Evolutionary conservation across 2,113 vertebrate genomes (phyloP).

Genomic region (Furnarius figulus): DNA sequence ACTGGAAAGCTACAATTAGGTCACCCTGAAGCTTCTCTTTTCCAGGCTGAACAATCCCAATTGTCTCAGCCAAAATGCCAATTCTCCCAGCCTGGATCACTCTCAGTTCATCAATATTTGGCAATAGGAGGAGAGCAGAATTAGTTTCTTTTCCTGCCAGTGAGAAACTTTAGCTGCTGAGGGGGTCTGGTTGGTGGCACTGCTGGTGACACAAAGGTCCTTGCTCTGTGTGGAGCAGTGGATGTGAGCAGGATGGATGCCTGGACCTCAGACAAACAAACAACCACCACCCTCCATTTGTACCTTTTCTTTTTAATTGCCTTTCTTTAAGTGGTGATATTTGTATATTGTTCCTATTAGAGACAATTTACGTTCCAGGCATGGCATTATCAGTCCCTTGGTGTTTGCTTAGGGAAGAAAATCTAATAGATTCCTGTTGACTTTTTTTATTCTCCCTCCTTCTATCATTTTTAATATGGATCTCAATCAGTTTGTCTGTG

Average conservation of each 20-base stretch:
- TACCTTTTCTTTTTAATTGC: constrained; percentile 57
- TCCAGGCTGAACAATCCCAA: too few species aligned
- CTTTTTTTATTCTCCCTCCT: constrained; percentile 25
- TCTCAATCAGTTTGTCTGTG: not conserved
- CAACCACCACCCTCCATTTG: not conserved
- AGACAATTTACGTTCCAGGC: constrained; percentile 58
- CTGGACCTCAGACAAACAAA: not conserved
- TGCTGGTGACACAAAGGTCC: not conserved
- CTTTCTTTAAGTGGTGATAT: constrained; percentile 59
- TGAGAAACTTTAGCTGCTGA: not conserved
- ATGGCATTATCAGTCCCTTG: constrained; percentile 59
- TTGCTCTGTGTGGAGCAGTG: not conserved
- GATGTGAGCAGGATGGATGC: not conserved
- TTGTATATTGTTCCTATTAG: constrained; percentile 63
- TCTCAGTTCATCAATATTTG: too few species aligned
- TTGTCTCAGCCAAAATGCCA: too few species aligned
- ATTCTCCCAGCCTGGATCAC: too few species aligned
- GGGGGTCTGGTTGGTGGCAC: not conserved
- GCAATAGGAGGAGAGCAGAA: too few species aligned
- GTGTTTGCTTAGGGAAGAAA: constrained; percentile 61
- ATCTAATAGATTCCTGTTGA: constrained; percentile 59
- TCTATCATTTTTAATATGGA: constrained; percentile 35
- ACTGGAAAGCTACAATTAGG: too few species aligned
- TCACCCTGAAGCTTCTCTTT: too few species aligned
- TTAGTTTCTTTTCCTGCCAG: fast-evolving